Conservation (phyloP, 2,113 vertebrate genomes). For the Scomber scombrus region DNA sequence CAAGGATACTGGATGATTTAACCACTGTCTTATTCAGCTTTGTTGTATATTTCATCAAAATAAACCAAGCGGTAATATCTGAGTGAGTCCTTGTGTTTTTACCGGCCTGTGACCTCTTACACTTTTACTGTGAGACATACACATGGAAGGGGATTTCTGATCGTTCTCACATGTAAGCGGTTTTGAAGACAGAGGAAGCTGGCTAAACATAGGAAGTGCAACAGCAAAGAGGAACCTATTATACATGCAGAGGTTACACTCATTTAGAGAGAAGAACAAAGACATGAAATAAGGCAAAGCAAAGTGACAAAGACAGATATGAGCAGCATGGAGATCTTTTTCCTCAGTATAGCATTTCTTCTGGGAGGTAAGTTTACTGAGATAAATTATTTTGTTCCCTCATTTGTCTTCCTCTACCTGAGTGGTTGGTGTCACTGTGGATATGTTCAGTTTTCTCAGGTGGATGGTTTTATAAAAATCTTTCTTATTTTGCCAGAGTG, state of each 20-base stretch:
- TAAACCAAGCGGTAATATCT: conserved; percentile 16
- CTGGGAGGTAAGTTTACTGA: conserved; percentile 52
- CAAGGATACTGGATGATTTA: background rate
- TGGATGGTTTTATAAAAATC: no score
- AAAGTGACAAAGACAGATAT: background rate
- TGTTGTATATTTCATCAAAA: conserved; percentile 16
- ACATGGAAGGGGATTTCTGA: background rate
- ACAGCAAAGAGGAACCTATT: conserved; percentile 48
- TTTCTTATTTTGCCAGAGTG: background rate
- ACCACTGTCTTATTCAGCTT: background rate
- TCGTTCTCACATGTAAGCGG: background rate
- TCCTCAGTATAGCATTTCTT: conserved; percentile 31
- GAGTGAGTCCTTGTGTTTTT: background rate
- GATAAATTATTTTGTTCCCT: background rate
- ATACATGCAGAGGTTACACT: background rate
- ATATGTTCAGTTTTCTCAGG: background rate
- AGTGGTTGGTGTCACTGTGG: background rate
- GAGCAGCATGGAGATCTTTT: conserved; percentile 14
- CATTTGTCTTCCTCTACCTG: background rate
- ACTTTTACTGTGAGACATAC: background rate
- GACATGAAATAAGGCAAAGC: background rate
- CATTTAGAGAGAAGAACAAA: background rate
- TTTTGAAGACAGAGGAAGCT: background rate
- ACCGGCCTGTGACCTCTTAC: background rate
- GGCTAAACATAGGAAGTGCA: conserved; percentile 39